Evolutionary conservation across 2,113 vertebrate species (phyloP).

Genomic region (Leptocoma aspasia): DNA sequence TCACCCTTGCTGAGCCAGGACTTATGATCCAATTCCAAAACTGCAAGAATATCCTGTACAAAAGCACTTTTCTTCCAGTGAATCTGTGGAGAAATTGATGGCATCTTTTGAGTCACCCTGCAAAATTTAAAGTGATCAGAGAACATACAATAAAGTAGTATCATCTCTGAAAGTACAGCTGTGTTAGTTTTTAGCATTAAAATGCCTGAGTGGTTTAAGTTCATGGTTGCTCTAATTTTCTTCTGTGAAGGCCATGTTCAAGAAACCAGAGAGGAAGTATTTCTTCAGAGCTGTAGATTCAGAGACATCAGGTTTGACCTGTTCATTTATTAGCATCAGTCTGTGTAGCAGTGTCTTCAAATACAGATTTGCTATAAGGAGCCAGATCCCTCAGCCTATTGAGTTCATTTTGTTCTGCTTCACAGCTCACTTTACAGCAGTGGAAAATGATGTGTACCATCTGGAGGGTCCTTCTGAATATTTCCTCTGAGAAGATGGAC

Average conservation of each 20-base stretch:
- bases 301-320: not conserved
- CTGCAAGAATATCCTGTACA: not conserved
- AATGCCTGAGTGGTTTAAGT: not conserved
- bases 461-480: constrained; percentile 11
- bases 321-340: not conserved
- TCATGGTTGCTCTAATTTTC: not conserved
- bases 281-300: not conserved
- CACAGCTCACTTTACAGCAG: not conserved
- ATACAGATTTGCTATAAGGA: not conserved
- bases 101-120: not conserved
- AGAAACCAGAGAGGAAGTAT: not conserved
- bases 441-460: constrained; percentile 30
- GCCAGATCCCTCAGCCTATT: not conserved
- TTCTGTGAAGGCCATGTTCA: not conserved
- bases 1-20: not conserved
- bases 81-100: not conserved
- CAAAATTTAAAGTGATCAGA: not conserved
- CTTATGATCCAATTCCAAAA: not conserved
- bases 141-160: not conserved
- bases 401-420: constrained; percentile 27
- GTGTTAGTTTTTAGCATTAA: not conserved
- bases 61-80: not conserved
- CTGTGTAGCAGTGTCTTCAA: not conserved
- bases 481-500: not conserved
- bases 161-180: not conserved